A percentile compares a stretch with the other conserved stretches of the same genome.
Conservation (phyloP, 2,888 invertebrate species). For the Temnothorax rugatulus region DNA sequence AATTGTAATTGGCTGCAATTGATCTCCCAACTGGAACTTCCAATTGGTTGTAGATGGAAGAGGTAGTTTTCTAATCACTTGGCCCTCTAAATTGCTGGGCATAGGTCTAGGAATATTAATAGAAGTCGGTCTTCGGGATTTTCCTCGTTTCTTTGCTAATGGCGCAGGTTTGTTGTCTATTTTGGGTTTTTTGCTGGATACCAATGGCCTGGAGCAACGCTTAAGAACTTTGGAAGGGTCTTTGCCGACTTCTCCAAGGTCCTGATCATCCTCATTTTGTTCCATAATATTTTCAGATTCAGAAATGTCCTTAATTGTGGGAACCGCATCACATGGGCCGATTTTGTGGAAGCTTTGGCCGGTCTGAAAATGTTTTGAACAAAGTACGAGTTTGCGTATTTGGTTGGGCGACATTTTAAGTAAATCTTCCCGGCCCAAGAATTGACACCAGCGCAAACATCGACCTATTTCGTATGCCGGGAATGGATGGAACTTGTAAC, state of each 20-base stretch:
- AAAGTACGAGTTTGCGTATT: slow-evolving; percentile 83
- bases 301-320: slow-evolving; percentile 80
- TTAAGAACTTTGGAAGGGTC: slow-evolving; percentile 63
- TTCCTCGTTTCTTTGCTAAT: slow-evolving; percentile 84
- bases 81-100: slow-evolving; percentile 78
- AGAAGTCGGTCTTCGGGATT: slow-evolving; percentile 82
- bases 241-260: slow-evolving; percentile 61
- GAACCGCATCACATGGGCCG: slow-evolving; percentile 84
- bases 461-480: slow-evolving; percentile 85
- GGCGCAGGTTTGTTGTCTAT: slow-evolving; percentile 84
- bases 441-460: slow-evolving; percentile 84
- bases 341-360: slow-evolving; percentile 83
- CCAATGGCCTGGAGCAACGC: slow-evolving; percentile 77
- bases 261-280: slow-evolving; percentile 64
- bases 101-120: slow-evolving; percentile 83
- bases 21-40: slow-evolving; percentile 82
- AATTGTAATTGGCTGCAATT: slow-evolving; percentile 83
- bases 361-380: slow-evolving; percentile 83
- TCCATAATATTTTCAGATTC: slow-evolving; percentile 58
- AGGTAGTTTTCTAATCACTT: slow-evolving; percentile 80
- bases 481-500: slow-evolving; percentile 85
- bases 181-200: slow-evolving; percentile 85
- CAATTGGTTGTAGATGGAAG: slow-evolving; percentile 82
- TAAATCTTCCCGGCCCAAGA: slow-evolving; percentile 83
- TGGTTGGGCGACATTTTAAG: slow-evolving; percentile 85